phyloP scores from a whole-genome alignment of 2,888 invertebrate species.

The Incurvaria masculella region DNA sequence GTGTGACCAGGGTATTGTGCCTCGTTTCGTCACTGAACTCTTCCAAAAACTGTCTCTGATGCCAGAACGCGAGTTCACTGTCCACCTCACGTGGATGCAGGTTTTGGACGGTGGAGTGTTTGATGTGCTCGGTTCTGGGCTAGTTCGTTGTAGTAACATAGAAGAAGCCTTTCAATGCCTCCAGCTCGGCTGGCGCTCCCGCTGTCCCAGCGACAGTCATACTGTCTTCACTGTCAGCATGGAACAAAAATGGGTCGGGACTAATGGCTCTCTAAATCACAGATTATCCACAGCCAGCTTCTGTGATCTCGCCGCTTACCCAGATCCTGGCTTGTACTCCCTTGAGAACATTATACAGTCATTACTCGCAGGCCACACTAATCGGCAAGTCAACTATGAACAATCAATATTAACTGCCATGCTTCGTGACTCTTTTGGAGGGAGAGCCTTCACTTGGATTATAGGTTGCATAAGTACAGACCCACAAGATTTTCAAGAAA shows the following conservation, averaged over 20 bases:
- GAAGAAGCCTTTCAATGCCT: constrained; percentile 69
- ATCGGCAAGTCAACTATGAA: constrained; percentile 55
- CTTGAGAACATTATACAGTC: constrained; percentile 64
- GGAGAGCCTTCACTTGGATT: constrained; percentile 69
- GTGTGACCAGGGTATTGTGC: constrained; percentile 68
- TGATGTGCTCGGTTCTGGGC: constrained; percentile 56
- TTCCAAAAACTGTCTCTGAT: constrained; percentile 64
- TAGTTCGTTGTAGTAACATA: constrained; percentile 60
- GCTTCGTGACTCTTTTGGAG: constrained; percentile 72
- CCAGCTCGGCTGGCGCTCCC: constrained; percentile 61
- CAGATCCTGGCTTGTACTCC: constrained; percentile 63
- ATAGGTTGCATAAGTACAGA: constrained; percentile 71
- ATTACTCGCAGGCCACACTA: constrained; percentile 51
- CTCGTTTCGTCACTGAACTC: constrained; percentile 68
- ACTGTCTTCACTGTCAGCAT: constrained; percentile 70
- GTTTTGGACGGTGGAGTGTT: constrained; percentile 64
- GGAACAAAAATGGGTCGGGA: constrained; percentile 70
- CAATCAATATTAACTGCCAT: constrained; percentile 68
- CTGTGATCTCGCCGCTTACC: constrained; percentile 61
- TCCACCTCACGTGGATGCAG: constrained; percentile 72
- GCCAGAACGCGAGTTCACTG: constrained; percentile 61
- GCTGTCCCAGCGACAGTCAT: constrained; percentile 58
- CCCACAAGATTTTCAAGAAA: constrained; percentile 64
- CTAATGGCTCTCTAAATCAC: constrained; percentile 65
- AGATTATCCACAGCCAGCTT: constrained; percentile 72